Evolutionary conservation across 1,140 invertebrate genomes (phyloP), one percentile per base, ranked within the genome.

Genomic region (Elymnias hypermnestra): DNA sequence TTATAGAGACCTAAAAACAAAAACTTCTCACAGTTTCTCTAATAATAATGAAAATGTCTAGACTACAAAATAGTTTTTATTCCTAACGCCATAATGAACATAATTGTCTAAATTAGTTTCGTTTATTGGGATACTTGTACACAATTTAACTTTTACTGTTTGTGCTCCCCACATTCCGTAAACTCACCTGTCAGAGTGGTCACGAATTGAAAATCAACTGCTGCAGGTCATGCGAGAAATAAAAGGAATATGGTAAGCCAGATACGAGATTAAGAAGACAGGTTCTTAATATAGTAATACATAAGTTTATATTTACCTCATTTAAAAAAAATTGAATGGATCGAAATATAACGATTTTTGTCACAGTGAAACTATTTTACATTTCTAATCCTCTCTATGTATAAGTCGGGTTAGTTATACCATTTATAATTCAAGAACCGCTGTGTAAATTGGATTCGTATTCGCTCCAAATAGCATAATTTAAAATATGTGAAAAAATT

Each of bases 131-230:
- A 29, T 23, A 14, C 23, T 26, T 36, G 43, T 50, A 56, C 42
- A 64, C 62, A 69, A 74, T 68, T 59, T 64, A 73, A 73, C 51
- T 72, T 72, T 57, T 62, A 68, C 57, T 47, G 61, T 67, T 67
- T 29, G 26, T 13, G 10, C 43, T 61, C 68, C 67, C 57, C 63
- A 55, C 52, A 58, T 49, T 57, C 53, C 39, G 63, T 72, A 70
- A 72, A 72, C 71, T 74, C 66, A 72, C 63, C 63, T 72, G 74
- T 74, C 67, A 62, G 61, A 59, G 48, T 57, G 59, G 65, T 76
- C 67, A 76, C 73, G 77, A 75, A 76, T 74, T 73, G 73, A 68
- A 70, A 67, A 63, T 50, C 50, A 71, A 82, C 64, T 63, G 60
- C 71, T 39, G 49, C 26, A 59, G 65, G 63, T 54, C 77, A 82